phyloP scores from a whole-genome alignment of 2,888 invertebrate species.

The Coleophora deauratella region DNA sequence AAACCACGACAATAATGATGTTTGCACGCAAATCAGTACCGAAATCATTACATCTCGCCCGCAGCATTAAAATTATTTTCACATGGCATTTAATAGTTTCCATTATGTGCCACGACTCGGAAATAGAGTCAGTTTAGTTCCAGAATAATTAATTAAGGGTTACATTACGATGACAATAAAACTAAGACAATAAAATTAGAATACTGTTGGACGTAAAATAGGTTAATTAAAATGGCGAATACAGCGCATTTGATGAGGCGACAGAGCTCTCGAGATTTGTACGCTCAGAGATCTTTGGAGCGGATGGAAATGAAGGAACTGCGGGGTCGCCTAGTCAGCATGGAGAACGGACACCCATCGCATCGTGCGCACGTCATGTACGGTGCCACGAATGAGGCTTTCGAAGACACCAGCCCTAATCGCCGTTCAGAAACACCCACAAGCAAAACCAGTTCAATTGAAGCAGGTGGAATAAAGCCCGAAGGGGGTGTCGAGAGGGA shows the following conservation, averaged over 20 bases:
- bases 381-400: slow-evolving; percentile 91
- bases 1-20: slow-evolving; percentile 29
- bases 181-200: slow-evolving; percentile 22
- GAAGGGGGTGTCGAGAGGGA: slow-evolving; percentile 85
- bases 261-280: slow-evolving; percentile 90
- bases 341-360: slow-evolving; percentile 77
- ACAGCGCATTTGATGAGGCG: slow-evolving; percentile 91
- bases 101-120: slow-evolving; percentile 58
- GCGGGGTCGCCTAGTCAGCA: slow-evolving; percentile 82
- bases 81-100: slow-evolving; percentile 40
- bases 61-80: slow-evolving; percentile 28
- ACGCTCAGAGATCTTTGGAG: slow-evolving; percentile 86
- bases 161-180: slow-evolving; percentile 30
- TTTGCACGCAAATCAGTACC: slow-evolving; percentile 29
- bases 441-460: slow-evolving; percentile 78
- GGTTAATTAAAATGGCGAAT: slow-evolving; percentile 81
- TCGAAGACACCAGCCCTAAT: slow-evolving; percentile 71
- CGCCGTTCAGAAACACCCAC: slow-evolving; percentile 58
- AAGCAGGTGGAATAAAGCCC: slow-evolving; percentile 78
- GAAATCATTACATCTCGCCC: slow-evolving; percentile 18
- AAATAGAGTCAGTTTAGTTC: slow-evolving; percentile 39
- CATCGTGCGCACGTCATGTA: slow-evolving; percentile 77
- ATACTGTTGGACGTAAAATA: slow-evolving; percentile 18
- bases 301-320: slow-evolving; percentile 91
- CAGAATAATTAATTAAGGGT: slow-evolving; percentile 4